Conservation (phyloP, 1,140 invertebrate species). For the Aphelenchoides avenae region DNA sequence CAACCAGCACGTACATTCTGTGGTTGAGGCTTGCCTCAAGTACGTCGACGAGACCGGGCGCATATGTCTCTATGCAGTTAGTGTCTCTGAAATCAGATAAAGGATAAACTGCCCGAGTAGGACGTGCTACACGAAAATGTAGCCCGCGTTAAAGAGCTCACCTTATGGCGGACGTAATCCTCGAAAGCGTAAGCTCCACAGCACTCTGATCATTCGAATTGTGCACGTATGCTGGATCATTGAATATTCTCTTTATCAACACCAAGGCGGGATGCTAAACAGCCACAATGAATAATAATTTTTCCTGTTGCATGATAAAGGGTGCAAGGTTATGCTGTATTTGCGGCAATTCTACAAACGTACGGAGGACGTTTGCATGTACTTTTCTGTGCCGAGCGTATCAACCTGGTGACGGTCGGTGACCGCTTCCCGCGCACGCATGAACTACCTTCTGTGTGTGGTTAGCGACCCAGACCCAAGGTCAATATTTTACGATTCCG, state of each 20-base stretch:
- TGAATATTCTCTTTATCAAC: slow-evolving; percentile 45
- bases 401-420: no score
- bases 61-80: slow-evolving; percentile 77
- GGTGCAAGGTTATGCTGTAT: slow-evolving; percentile 75
- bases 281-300: slow-evolving; percentile 64
- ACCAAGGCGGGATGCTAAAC: slow-evolving; percentile 44
- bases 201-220: slow-evolving; percentile 44
- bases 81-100: slow-evolving; percentile 69
- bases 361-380: no score
- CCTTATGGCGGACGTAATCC: slow-evolving; percentile 43
- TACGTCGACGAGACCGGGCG: slow-evolving; percentile 73
- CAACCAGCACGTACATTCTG: slow-evolving; percentile 70
- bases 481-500: no score
- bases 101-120: slow-evolving; percentile 4
- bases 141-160: no score
- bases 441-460: no score
- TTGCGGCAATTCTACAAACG: no score
- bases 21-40: slow-evolving; percentile 81
- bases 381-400: no score
- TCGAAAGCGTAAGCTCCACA: slow-evolving; percentile 47
- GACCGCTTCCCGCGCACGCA: no score
- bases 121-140: no score
- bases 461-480: no score
- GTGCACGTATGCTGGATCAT: slow-evolving; percentile 24
- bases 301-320: slow-evolving; percentile 75